These are phyloP conservation scores for Limnothrissa miodon DNA, from an alignment of 2,113 vertebrate species.

Conservation along the genomic window DNA sequence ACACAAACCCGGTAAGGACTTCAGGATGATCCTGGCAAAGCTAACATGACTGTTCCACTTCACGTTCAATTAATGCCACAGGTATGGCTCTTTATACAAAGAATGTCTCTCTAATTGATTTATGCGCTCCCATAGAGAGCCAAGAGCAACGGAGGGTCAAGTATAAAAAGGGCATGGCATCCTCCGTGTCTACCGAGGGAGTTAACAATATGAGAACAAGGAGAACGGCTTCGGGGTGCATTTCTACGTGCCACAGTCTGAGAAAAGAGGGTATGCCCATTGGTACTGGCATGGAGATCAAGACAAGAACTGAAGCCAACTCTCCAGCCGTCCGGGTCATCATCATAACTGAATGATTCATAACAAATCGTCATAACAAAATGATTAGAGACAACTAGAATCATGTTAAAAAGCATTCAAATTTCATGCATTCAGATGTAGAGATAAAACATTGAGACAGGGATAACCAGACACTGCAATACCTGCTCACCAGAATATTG, in stretches of 20 bases:
- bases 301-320: conserved; percentile 29
- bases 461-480: too few species aligned
- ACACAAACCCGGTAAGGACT: too few species aligned
- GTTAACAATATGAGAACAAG: conserved; percentile 22
- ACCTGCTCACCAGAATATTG: too few species aligned
- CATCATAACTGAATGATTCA: neutral
- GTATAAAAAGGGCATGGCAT: conserved; percentile 30
- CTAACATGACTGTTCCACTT: conserved; percentile 26
- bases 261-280: conserved; percentile 25
- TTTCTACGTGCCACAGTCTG: conserved; percentile 17
- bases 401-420: neutral
- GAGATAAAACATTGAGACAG: too few species aligned
- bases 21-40: neutral
- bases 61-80: conserved; percentile 36
- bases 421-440: too few species aligned
- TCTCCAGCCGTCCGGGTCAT: conserved; percentile 5
- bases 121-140: conserved; percentile 44
- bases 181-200: conserved; percentile 25
- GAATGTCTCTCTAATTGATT: conserved; percentile 45
- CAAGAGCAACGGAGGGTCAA: conserved; percentile 38
- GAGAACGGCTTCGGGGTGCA: conserved; percentile 29
- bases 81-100: conserved; percentile 27
- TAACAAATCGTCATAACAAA: too few species aligned
- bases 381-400: neutral
- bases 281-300: conserved; percentile 22